Base-by-base conservation (phyloP, 2,113 vertebrate genomes). In the Brachypodius melanocephalos region DNA sequence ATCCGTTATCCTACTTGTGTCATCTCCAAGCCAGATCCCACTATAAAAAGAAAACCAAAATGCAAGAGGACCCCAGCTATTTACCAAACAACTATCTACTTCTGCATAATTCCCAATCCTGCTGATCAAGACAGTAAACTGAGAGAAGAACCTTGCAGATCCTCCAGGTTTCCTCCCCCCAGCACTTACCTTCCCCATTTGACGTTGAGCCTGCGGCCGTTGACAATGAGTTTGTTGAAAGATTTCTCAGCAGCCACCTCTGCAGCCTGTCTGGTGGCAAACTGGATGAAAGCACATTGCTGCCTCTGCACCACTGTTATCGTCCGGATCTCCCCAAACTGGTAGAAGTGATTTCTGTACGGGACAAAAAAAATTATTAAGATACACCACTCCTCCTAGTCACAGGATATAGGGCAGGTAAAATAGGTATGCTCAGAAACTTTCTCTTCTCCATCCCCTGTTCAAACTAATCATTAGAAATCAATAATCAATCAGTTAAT, bases 231-330 rank as follows among this genome's bases (percentile, higher is more conserved):
- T 79, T 99, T 99, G 96, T 99, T 99, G 96, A 99, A 99, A 59
- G 99, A 99, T 95, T 99, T 99, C 97, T 99, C 99, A 1, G 99
- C 99, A 22, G 99, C 99, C 65, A 98, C 98, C 85, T 99, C 99
- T 3, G 99, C 99, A 12, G 99, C 96, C 69, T 99, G 99, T 9
- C 99, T 97, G 2, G 99, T 99, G 78, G 99, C 99, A 76, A 99
- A 99, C 98, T 99, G 99, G 96, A 99, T 99, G 93, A 99, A 99
- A 28, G 99, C 99, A 72, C 99, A 99, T 45, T 99, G 99, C 76
- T 99, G 99, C 90, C 99, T 98, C 95, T 99, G 99, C 21, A 99
- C 99, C 6, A 99, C 98, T 0, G 99, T 99, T 84, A 99, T 99
- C 1, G 99, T 99, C 42, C 99, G 98, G 49, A 99, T 99, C 97